Percentiles rank a stretch among this genome's conserved stretches.
Conservation (phyloP, 2,797 vertebrate genomes). For the Amphiprion clarkii region DNA sequence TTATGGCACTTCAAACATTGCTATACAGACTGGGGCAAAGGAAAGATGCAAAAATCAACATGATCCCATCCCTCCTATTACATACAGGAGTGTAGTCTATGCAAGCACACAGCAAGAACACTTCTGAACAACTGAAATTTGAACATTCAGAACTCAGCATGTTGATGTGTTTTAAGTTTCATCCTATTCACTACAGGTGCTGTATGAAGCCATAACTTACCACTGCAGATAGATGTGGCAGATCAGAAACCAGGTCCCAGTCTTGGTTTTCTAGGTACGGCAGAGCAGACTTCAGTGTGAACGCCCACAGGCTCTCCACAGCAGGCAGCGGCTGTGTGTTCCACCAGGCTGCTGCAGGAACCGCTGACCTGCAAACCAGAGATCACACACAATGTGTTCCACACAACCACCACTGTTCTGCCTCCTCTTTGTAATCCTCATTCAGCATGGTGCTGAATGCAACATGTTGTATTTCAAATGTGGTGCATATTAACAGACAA, state of each 20-base stretch:
- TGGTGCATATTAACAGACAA: neutral
- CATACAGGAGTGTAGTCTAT: too few species aligned
- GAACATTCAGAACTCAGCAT: too few species aligned
- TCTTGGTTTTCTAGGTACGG: conserved; percentile 50
- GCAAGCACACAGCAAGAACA: too few species aligned
- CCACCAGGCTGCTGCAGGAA: conserved; percentile 78
- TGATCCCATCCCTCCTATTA: too few species aligned
- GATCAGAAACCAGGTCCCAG: conserved; percentile 75
- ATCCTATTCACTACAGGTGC: conserved; percentile 3
- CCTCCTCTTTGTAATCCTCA: neutral
- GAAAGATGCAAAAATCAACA: too few species aligned
- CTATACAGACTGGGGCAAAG: too few species aligned
- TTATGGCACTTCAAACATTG: too few species aligned
- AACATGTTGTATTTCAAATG: neutral
- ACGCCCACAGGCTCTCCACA: conserved; percentile 81
- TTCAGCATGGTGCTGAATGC: neutral
- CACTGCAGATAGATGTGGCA: conserved; percentile 75
- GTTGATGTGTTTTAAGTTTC: neutral
- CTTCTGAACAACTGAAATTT: too few species aligned
- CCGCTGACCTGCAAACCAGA: conserved; percentile 49
- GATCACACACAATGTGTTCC: neutral
- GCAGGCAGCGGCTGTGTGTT: conserved; percentile 70
- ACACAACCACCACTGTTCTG: neutral
- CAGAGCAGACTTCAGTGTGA: conserved; percentile 72
- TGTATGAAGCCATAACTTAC: conserved; percentile 55